phyloP scores from a whole-genome alignment of 2,797 vertebrate genomes.

The Amblyopsis hoosieri region DNA sequence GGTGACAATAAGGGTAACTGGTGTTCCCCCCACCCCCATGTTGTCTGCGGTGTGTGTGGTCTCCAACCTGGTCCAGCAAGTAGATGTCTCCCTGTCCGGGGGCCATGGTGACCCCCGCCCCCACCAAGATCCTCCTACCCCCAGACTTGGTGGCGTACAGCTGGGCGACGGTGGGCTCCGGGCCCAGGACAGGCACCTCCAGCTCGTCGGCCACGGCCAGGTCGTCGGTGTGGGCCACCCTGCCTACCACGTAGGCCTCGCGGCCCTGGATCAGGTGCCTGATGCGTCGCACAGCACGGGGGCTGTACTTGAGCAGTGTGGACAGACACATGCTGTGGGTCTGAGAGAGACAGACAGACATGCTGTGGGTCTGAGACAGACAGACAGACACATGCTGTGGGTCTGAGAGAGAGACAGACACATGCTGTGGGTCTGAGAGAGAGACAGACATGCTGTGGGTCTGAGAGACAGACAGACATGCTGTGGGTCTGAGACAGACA shows the following conservation, averaged over 20 bases:
- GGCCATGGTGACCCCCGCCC: constrained; percentile 76
- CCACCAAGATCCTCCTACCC: constrained; percentile 80
- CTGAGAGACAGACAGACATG: too few relatives aligned
- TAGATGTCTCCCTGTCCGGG: constrained; percentile 81
- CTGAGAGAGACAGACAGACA: constrained; percentile 42
- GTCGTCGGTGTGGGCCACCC: constrained; percentile 84
- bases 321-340: constrained; percentile 79
- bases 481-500: too few relatives aligned
- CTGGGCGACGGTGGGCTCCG: constrained; percentile 81
- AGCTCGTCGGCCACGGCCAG: constrained; percentile 87
- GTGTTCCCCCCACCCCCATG: neutral
- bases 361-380: too few relatives aligned
- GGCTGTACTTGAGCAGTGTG: constrained; percentile 88
- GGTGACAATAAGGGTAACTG: too few relatives aligned
- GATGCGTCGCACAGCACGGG: constrained; percentile 83
- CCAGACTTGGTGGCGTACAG: constrained; percentile 86
- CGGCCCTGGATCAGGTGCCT: constrained; percentile 80
- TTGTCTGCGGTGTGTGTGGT: neutral
- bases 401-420: too few relatives aligned
- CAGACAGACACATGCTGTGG: too few relatives aligned
- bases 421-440: too few relatives aligned
- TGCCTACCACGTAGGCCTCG: constrained; percentile 83
- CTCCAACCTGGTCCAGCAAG: constrained; percentile 80
- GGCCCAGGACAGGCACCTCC: constrained; percentile 82
- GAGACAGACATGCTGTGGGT: too few relatives aligned